phyloP scores from a whole-genome alignment of 2,113 vertebrate genomes.

The Ginglymostoma cirratum region DNA sequence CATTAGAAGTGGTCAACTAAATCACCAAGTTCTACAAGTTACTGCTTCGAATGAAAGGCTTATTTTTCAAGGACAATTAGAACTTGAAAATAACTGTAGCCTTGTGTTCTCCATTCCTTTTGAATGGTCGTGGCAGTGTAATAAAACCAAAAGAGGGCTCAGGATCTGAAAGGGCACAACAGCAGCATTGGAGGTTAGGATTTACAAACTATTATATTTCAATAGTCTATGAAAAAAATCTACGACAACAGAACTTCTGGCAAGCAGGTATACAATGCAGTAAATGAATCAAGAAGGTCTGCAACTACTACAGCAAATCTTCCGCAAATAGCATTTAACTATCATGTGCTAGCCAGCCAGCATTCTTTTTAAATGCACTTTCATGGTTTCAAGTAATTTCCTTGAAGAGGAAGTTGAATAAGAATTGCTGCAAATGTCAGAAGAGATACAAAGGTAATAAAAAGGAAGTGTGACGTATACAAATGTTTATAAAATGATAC shows the following conservation, averaged over 20 bases:
- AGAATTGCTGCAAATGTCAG: background rate
- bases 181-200: background rate
- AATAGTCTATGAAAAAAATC: background rate
- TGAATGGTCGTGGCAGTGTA: background rate
- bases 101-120: background rate
- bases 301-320: background rate
- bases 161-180: background rate
- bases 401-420: background rate
- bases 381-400: background rate
- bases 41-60: background rate
- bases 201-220: background rate
- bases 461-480: background rate
- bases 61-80: background rate
- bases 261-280: background rate
- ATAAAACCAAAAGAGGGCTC: background rate
- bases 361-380: background rate
- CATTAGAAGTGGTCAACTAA: background rate
- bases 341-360: background rate
- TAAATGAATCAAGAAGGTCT: background rate
- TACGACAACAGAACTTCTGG: background rate
- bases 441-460: background rate
- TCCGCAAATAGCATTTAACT: background rate
- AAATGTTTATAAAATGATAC: background rate
- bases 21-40: background rate
- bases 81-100: background rate